Evolutionary conservation across 2,113 vertebrate species (phyloP), one percentile per base, ranked within the genome.

Genomic region (Lipotes vexillifer): DNA sequence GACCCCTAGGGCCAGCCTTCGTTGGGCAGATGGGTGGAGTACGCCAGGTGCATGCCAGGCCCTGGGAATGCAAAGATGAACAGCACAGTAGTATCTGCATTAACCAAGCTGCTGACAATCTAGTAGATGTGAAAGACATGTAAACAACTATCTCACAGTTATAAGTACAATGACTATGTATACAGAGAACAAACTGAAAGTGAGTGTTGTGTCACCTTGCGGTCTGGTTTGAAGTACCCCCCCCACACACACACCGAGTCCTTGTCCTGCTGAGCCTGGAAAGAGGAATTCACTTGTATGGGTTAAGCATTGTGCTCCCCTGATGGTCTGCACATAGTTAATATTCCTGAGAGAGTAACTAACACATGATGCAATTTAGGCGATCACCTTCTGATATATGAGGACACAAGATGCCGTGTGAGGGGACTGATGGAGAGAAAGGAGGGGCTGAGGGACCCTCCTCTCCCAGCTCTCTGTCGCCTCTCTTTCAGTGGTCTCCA

Each of bases 141-240:
- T 29, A 66, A 66, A 75, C 55, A 44, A 8, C 8, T 27, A 17
- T 8, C 52, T 61, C 57, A 2, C 2, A 5, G 23, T 20, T 41
- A 17, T 14, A 15, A n/a, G 75, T 8, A 5, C 68, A 27, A 1
- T 14, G 61, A 38, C n/a, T 3, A 0, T 2, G 4, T 3, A 10
- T 10, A 0, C 10, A 5, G 69, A n/a, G 29, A 14, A 41, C 21
- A 12, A 78, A 36, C 14, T 18, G 21, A n/a, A 33, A 52, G 90
- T 14, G n/a, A 78, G 27, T 9, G 20, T 38, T 13, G 3, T 1
- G 46, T 68, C 21, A 55, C 55, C 13, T 49, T 52, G 41, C 11
- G 31, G 52, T 46, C 44, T 69, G 46, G 61, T 13, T 20, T 83
- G 59, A 94, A 77, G 68, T 33, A 21, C 15, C 27, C 3, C 31